phyloP scores from a whole-genome alignment of 2,797 vertebrate genomes.

The Argentina silus region DNA sequence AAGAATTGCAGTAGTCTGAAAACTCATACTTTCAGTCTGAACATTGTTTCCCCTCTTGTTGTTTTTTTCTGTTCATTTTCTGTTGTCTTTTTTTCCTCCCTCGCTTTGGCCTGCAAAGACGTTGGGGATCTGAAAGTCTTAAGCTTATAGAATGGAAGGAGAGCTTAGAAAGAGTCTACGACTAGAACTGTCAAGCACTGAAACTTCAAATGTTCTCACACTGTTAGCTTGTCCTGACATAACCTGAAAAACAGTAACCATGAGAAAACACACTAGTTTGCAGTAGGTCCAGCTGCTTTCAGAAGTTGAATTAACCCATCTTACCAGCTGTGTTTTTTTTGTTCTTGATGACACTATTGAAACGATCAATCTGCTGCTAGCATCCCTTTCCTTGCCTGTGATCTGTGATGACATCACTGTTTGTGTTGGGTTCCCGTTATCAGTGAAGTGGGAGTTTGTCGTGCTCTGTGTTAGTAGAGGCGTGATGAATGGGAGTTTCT shows the following conservation, averaged over 20 bases:
- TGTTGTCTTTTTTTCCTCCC: not conserved
- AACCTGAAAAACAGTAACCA: not conserved
- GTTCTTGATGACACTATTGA: conserved; percentile 51
- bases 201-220: too few species aligned
- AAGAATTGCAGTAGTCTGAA: conserved; percentile 11
- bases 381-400: conserved; percentile 36
- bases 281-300: not conserved
- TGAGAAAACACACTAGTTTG: not conserved
- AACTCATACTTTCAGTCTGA: conserved; percentile 15
- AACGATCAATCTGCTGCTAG: conserved; percentile 52
- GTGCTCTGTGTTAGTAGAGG: conserved; percentile 44
- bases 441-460: conserved; percentile 51
- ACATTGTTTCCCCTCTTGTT: not conserved
- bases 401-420: conserved; percentile 65
- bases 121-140: not conserved
- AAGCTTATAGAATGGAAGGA: not conserved
- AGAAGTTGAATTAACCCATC: not conserved
- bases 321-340: conserved; percentile 27
- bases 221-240: not conserved
- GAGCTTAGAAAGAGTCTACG: not conserved
- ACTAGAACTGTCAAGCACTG: not conserved
- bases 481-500: conserved; percentile 58
- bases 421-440: conserved; percentile 69
- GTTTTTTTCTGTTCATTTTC: not conserved
- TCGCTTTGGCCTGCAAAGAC: not conserved